Base-by-base conservation (phyloP, 2,888 invertebrate species). In the Abrostola tripartita region DNA sequence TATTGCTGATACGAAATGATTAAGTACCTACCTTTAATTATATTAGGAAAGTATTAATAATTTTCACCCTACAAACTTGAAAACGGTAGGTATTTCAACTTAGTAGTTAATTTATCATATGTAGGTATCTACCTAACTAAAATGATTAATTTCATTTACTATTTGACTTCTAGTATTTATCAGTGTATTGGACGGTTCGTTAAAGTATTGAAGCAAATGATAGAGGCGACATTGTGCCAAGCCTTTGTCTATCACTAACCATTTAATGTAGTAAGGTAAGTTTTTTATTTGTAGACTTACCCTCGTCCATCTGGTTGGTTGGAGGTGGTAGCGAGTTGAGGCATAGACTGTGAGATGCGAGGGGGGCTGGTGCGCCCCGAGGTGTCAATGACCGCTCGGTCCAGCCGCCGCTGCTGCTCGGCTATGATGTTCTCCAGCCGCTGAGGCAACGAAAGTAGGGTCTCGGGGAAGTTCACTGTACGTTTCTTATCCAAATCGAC, bases 401-500 rank as follows among this genome's bases (percentile, higher is more conserved):
- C 90, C 41, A 92, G 74, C 5, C 89, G 81, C 37, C 85, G 81
- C 66, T 89, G 91, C 63, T 92, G 92, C 54, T 88, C 86, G 1
- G 85, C 85, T 40, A 90, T 87, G 66, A 90, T 74, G 55, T 88
- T 90, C 75, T 90, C 89, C 40, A 90, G 65, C 1, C 91, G 81
- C 63, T 92, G 92, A 5, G 90, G 89, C 9, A 92, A 77, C 0
- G 92, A 90, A n/a, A 89, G 76, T 49, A 90, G 72, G 35, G 86
- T 89, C 60, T 87, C 85, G 0, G 91, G 91, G 66, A 92, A 92
- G 78, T 91, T 91, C 50, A 92, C 91, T 0, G 88, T 86, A 5
- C 89, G 84, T 66, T 92, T 91, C 68, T 88, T 90, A 60, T 85
- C 88, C 12, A 81, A 58, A 2, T 85, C 88, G 10, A 79, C 65